Conservation (phyloP, 2,888 invertebrate species). For the Busseola fusca region DNA sequence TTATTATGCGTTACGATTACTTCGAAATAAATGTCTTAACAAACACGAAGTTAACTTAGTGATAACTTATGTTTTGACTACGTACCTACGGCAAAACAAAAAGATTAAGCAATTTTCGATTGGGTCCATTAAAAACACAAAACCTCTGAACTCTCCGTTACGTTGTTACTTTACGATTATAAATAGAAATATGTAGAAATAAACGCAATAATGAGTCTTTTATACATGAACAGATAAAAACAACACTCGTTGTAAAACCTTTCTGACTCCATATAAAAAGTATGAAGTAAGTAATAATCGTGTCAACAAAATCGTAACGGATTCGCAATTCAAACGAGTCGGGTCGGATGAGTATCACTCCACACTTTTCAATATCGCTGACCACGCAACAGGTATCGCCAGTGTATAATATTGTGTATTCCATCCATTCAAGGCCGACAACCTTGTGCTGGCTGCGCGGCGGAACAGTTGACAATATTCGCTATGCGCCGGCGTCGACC, state of each 20-base stretch:
- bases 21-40: constrained; percentile 17
- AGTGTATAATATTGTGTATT: constrained; percentile 67
- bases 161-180: neutral
- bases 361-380: constrained; percentile 55
- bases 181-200: neutral
- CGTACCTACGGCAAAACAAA: neutral
- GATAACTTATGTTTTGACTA: constrained; percentile 23
- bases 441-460: constrained; percentile 70
- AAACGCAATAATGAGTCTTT: neutral
- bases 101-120: neutral
- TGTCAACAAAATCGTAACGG: constrained; percentile 28
- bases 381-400: constrained; percentile 70
- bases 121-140: neutral
- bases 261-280: neutral
- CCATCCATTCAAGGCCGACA: constrained; percentile 76
- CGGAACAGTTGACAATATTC: constrained; percentile 78
- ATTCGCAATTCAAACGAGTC: constrained; percentile 47
- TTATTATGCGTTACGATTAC: constrained; percentile 41
- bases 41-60: constrained; percentile 3
- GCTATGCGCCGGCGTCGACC: constrained; percentile 76
- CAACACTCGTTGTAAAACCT: neutral
- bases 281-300: neutral
- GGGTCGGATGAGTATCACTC: constrained; percentile 18
- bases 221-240: constrained; percentile 14
- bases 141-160: neutral